Evolutionary conservation across 2,888 invertebrate species (phyloP), one percentile per base, ranked within the genome.

Genomic region (Drosophila multiciliata): DNA sequence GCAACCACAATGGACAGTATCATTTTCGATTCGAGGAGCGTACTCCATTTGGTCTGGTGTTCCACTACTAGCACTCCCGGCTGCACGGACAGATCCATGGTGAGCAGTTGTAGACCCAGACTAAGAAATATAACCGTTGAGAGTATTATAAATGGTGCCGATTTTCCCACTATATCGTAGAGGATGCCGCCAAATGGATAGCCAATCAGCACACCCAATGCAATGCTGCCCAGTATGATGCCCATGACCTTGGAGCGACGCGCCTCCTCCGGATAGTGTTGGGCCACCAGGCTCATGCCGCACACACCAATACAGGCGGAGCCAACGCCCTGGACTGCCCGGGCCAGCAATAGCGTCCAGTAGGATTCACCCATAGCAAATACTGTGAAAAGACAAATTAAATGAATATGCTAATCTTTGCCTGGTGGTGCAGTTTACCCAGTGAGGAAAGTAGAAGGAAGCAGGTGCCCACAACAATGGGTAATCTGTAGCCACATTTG

Each of bases 121-220:
- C 93, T 94, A 8, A 95, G 63, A 45, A 94, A 91, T 63, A 95
- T 94, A 12, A 96, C 91, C 3, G 93, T 91, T 1, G 96, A 94
- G 49, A 97, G 95, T 26, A 96, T 93, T 2, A 96, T 91, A 90
- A 97, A 97, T 0, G 97, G 97, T 0, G 96, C 95, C 50, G 95
- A 94, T 93, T 97, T 97, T 57, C 96, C 96, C 40, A 96, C 94
- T 71, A 96, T 94, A 82, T 96, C 96, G 90, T 97, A 97, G 45
- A 96, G 94, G 52, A 97, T 94, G 1, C 97, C 96, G 12, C 97
- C 97, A 79, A 97, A 95, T 0, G 97, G 97, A 92, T 97, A 97
- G 0, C 97, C 97, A 15, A 96, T 93, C 2, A 97, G 93, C 1
- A 97, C 97, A 0, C 97, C 97, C 17, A 96, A 91, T 0, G 97